Evolutionary conservation across 2,113 vertebrate genomes (phyloP), one percentile per base, ranked within the genome.

Genomic region (Chloroceryle aenea): DNA sequence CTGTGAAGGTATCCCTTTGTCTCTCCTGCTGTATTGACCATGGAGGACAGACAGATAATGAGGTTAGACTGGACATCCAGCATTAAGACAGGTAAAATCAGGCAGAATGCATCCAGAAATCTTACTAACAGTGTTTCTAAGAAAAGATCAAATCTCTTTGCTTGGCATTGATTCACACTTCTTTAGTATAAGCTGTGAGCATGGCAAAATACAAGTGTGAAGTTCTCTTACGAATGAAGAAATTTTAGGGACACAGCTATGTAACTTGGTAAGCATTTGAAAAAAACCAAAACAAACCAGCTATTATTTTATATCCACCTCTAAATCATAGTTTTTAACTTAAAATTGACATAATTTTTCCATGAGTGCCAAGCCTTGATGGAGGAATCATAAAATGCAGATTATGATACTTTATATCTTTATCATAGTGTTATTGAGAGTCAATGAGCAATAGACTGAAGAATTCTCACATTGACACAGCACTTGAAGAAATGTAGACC

Each of bases 331-430:
- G 10, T 72, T 81, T 89, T 77, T 16, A 22, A 34, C 30, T 89
- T 73, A 74, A 89, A 94, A 91, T 17, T 73, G 53, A 68, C 87
- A 76, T 73, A 87, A 92, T 13, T 34, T 89, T 83, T 95, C 61
- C 23, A 4, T 22, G 25, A 48, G 61, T 69, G 36, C 84, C 36
- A 69, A 93, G 14, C 26, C n/a, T 85, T 45, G 38, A 45, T 67
- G 23, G 8, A 84, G 17, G 15, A 86, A 52, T 47, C 20, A 34
- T 32, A 82, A 91, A 93, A 88, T 73, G 48, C 32, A 43, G 29
- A 63, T 72, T 78, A 63, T 77, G n/a, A 66, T 88, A n/a, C 20
- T 78, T 62, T 36, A 21, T 83, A 27, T 59, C 47, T 73, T 77
- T 38, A 77, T 94, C 45, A 34, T 52, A 52, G 32, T 47, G 10